Percentiles rank a stretch among this genome's conserved stretches.
Evolutionary conservation across 1,140 invertebrate species (phyloP).

Genomic region (Cydia fagiglandana): DNA sequence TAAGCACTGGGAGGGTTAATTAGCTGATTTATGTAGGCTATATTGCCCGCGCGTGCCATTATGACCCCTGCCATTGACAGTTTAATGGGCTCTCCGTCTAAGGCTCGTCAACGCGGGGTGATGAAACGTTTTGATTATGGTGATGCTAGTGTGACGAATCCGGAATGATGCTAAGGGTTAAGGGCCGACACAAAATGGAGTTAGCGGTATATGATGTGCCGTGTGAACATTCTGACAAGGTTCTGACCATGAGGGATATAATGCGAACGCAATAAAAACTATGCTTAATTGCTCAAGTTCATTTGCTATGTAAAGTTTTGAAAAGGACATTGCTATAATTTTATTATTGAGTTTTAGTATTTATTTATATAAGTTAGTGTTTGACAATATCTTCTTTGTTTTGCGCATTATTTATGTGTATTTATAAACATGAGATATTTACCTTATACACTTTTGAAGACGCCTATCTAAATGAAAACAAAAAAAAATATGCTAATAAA

Average conservation of each 20-base stretch:
- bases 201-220: conserved; percentile 34
- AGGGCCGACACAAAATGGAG: conserved; percentile 46
- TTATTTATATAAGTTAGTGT: no score
- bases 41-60: conserved; percentile 55
- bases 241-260: neutral
- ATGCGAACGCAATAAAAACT: neutral
- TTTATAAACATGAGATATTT: no score
- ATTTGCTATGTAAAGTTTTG: neutral
- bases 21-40: conserved; percentile 70
- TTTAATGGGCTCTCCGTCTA: conserved; percentile 55
- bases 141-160: conserved; percentile 41
- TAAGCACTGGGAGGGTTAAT: conserved; percentile 70
- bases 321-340: no score
- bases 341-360: no score
- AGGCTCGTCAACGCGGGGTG: conserved; percentile 40
- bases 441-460: no score
- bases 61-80: conserved; percentile 57
- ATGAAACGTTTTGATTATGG: conserved; percentile 44
- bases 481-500: no score
- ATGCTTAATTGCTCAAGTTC: neutral
- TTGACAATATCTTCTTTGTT: no score
- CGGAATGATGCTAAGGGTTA: conserved; percentile 39
- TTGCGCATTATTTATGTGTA: no score
- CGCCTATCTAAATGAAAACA: no score
- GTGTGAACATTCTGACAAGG: conserved; percentile 13